Base-by-base conservation (phyloP, 2,113 vertebrate genomes). In the Podocnemis expansa region DNA sequence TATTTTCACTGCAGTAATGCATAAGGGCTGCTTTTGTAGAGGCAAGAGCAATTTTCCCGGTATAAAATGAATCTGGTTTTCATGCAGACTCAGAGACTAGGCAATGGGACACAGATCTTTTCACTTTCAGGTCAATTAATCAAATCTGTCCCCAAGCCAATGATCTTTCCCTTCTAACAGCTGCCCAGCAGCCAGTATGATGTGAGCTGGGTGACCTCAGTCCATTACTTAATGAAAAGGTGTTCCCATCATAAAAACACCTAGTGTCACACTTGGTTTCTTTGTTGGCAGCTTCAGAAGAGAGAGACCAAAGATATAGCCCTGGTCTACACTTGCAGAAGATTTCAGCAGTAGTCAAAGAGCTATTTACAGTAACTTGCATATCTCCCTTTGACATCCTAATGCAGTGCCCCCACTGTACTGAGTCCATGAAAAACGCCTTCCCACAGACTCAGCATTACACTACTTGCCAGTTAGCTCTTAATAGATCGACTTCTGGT, bases 21-120 rank as follows among this genome's bases (percentile, higher is more conserved):
- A 25, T 54, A 34, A 45, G 25, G 73, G 13, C 25, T 14, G 41
- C 19, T 85, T 95, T 31, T 81, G 2, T n/a, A 84, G 89, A 19
- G 43, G 78, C 87, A 24, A 24, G 80, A 8, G 55, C 60, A 93
- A 81, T 82, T 58, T 8, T 49, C 19, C 19, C 89, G 10, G 22
- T 78, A 10, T 91, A 79, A 94, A 93, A 94, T 34, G 19, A 79
- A 80, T 31, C n/a, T 85, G 31, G 2, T 89, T 93, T 83, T 87
- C 41, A 5, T 14, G 38, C 55, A 70, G 75, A 27, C 11, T 78
- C 73, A 89, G 29, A 87, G 52, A 7, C 31, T 63, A 78, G 49
- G 45, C 70, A 84, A 58, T 78, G 70, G 56, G 63, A 94, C 45
- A 94, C 1, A 1, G 85, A 90, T 63, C 17, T 2, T 94, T 82